Base-by-base conservation (phyloP, 2,888 invertebrate genomes). In the Chymomyza caudatula region DNA sequence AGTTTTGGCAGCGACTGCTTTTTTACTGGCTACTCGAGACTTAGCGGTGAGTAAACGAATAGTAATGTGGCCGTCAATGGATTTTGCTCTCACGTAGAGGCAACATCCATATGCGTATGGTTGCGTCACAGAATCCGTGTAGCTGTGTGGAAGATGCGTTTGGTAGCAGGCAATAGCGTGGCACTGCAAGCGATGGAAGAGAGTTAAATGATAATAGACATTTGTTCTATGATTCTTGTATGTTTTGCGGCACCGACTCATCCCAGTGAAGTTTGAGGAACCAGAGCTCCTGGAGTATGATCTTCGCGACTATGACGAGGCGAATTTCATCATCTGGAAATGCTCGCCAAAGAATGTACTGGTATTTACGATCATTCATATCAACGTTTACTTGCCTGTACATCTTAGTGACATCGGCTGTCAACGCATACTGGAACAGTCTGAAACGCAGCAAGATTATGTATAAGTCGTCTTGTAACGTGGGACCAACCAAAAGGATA, bases 401-500 rank as follows among this genome's bases (percentile, higher is more conserved):
- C 60, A 65, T 61, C 23, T 61, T 66, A 8, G 25, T 42, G 23
- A 66, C 54, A 49, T 62, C 42, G 19, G 56, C 56, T 2, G 56
- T 11, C 3, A 65, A 8, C 20, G 53, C 63, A 22, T 22, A 63
- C 25, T 49, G 17, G 22, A 20, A 44, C 19, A 20, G 29, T 8
- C 51, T 23, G 43, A 63, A 67, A 11, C 19, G 43, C 0, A 64
- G 54, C 5, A 63, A 17, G 23, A 22, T 60, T 8, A 42, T 15
- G 23, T 47, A 59, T 15, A 66, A 17, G 11, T 29, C 44, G 15
- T 29, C 53, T 11, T 60, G 60, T 29, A 64, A 51, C 20, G 47
- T 60, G n/a, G 57, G 47, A 8, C 57, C 52, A 42, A 67, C 63
- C 44, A 67, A 60, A 4, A 63, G 42, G 8, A 67, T n/a, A 15